Evolutionary conservation across 2,113 vertebrate genomes (phyloP).

Genomic region (Ochotona curzoniae): DNA sequence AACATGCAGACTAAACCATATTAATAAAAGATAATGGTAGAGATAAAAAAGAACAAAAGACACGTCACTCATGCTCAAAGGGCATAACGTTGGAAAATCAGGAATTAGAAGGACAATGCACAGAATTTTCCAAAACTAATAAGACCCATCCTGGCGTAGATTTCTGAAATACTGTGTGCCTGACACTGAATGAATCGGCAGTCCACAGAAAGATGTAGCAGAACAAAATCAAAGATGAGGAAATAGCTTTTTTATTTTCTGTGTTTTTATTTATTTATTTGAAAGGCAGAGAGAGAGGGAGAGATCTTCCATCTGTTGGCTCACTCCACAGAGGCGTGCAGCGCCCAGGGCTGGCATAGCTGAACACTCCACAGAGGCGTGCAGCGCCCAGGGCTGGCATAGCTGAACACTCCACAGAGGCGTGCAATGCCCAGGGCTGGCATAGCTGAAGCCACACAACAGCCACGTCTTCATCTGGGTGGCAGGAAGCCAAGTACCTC

Average conservation of each 20-base stretch:
- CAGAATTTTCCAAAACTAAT: neutral
- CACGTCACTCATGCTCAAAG: neutral
- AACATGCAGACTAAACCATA: neutral
- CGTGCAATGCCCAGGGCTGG: too few species aligned
- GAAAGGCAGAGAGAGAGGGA: too few species aligned
- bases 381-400: too few species aligned
- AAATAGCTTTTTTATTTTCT: neutral
- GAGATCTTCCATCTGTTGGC: too few species aligned
- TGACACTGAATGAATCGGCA: neutral
- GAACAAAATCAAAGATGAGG: neutral
- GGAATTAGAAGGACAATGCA: neutral
- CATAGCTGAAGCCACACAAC: too few species aligned
- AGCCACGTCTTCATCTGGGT: too few species aligned
- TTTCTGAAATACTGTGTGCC: neutral
- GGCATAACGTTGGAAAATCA: neutral
- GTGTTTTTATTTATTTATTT: too few species aligned
- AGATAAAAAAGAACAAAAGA: conserved; percentile 10
- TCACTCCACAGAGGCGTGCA: too few species aligned
- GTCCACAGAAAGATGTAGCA: neutral
- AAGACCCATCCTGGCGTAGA: neutral
- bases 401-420: too few species aligned
- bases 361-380: too few species aligned
- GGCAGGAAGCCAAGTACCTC: too few species aligned
- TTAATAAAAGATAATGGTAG: conserved; percentile 15
- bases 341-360: too few species aligned